Evolutionary conservation across 2,888 invertebrate species (phyloP), one percentile per base, ranked within the genome.

Genomic region (Scaptomyza cyrtandrae): DNA sequence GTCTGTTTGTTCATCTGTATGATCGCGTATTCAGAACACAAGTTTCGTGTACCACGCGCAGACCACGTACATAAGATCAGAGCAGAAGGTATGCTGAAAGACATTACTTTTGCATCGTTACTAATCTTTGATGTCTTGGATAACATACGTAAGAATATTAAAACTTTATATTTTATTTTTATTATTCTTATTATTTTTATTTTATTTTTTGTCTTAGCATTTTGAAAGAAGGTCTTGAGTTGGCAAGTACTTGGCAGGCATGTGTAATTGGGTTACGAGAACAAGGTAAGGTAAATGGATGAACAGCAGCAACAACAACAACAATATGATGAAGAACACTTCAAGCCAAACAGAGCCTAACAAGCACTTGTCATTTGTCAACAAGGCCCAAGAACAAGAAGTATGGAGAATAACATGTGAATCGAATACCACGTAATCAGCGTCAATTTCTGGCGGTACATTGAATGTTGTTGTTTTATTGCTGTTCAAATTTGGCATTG

Each of bases 401-500:
- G 24, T 24, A 3, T 24, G 24, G 3, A 24, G 24, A 24, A 62
- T 52, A 16, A 16, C 46, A 56, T 43, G 55, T 64, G 68, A 67
- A 54, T 71, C 62, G 57, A 62, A 35, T 45, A 50, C 44, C 78
- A 64, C 82, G 75, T 71, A 73, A 75, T 82, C 71, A 70, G 64
- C 62, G 13, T 16, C 75, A 75, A 72, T 85, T 78, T 69, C 45
- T 35, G 71, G 48, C 46, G 57, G 53, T 75, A 70, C 55, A 70
- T 48, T 63, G 55, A 49, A 62, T 66, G 55, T 64, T 68, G 55
- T 57, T 74, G 53, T 53, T 29, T 46, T 53, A 44, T 54, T 56
- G 58, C 24, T 63, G 48, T 63, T 71, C 52, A 68, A 72, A 70
- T 83, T 83, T 83, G 88, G 82, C 88, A 88, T 83, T 83, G 88